Evolutionary conservation across 2,888 invertebrate species (phyloP).

Genomic region (Hydropsyche betteni): DNA sequence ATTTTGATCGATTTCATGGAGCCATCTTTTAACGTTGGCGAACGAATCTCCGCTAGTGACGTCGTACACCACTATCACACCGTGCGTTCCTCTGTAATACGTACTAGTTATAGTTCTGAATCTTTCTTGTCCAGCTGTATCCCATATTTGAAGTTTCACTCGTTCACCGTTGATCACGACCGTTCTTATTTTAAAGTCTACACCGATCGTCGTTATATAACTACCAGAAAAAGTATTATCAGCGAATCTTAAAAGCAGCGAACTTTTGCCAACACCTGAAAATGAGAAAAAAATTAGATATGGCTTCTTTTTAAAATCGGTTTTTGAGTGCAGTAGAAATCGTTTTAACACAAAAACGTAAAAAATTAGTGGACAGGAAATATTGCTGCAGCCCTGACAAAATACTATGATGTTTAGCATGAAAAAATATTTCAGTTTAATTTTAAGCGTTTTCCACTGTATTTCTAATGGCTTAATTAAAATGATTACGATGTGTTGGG

Average conservation of each 20-base stretch:
- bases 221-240: constrained; percentile 98
- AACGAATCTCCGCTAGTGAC: constrained; percentile 99
- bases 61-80: constrained; percentile 99
- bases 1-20: constrained; percentile 99
- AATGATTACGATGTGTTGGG: no score
- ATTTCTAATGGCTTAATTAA: no score
- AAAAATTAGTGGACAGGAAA: no score
- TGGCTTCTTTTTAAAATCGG: not conserved
- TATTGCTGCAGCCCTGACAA: no score
- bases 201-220: constrained; percentile 99
- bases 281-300: constrained; percentile 51
- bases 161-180: constrained; percentile 89
- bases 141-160: constrained; percentile 97
- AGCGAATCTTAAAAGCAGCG: constrained; percentile 93
- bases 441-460: no score
- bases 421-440: no score
- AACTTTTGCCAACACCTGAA: constrained; percentile 98
- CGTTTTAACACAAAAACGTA: no score
- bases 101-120: constrained; percentile 99
- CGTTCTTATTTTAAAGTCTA: constrained; percentile 99
- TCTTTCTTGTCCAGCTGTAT: constrained; percentile 96
- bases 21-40: constrained; percentile 98
- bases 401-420: no score
- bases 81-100: constrained; percentile 98
- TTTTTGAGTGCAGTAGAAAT: no score